Percentiles rank a stretch among this genome's conserved stretches.
Evolutionary conservation across 2,888 invertebrate genomes (phyloP).

Genomic region (Atrina japonica): DNA sequence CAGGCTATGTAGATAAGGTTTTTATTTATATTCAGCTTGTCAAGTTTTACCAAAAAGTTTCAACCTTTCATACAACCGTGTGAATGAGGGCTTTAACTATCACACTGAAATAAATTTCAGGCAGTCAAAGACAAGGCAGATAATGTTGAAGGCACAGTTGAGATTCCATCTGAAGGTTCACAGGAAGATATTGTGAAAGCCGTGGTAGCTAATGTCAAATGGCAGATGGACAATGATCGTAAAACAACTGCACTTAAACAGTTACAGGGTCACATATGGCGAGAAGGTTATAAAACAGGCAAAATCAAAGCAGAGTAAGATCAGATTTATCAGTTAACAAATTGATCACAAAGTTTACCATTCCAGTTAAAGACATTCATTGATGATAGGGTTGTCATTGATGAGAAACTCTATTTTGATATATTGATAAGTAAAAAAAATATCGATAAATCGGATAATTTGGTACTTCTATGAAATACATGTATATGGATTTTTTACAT

Average conservation of each 20-base stretch:
- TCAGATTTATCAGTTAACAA: not conserved
- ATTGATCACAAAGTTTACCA: not conserved
- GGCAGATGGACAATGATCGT: conserved; percentile 91
- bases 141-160: conserved; percentile 83
- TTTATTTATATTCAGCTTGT: not conserved
- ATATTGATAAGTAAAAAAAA: too few species aligned
- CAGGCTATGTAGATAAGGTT: too few species aligned
- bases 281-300: conserved; percentile 89
- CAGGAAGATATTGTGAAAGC: conserved; percentile 83
- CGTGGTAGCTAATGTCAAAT: conserved; percentile 87
- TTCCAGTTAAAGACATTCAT: not conserved
- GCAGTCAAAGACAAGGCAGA: conserved; percentile 38
- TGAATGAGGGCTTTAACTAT: too few species aligned
- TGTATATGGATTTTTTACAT: too few species aligned
- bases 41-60: not conserved
- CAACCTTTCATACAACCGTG: too few species aligned
- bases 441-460: too few species aligned
- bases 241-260: conserved; percentile 91
- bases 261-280: conserved; percentile 95
- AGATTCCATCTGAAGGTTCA: conserved; percentile 69
- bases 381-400: not conserved
- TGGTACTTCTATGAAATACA: too few species aligned
- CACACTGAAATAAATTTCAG: conserved; percentile 4
- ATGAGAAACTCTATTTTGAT: too few species aligned
- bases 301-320: conserved; percentile 94